Base-by-base conservation (phyloP, 2,113 vertebrate species). In the Siniperca chuatsi region DNA sequence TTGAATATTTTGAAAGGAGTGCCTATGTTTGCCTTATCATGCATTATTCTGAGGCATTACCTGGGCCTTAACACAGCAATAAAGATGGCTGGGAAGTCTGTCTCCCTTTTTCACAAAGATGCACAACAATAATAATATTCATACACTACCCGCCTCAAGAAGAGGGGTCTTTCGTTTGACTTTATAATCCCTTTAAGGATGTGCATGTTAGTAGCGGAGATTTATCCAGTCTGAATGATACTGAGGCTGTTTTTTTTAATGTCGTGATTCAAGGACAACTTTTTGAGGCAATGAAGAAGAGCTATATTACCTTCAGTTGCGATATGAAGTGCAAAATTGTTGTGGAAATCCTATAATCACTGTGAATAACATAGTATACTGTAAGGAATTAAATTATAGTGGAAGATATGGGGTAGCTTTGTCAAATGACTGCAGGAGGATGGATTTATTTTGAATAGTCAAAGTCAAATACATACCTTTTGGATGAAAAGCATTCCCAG, bases 11-110 rank as follows among this genome's bases (percentile, higher is more conserved):
- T 93, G 90, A 94, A 94, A 95, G 93, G 90, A 94, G 93, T 92
- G 93, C 91, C 94, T 90, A 90, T 96, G 95, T 95, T 96, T 95
- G 94, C 93, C 94, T 96, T 95, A 95, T 93, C 95, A 96, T 96
- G 95, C 92, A 95, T 96, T 96, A 95, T 95, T 95, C 95, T 93
- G 87, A 93, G 80, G 88, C 93, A 94, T 94, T 93, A 93, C 94
- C 93, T 91, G 86, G 78, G 80, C 87, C 87, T 91, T 91, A 94
- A 93, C 93, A 85, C 84, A 23, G 88, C 92, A 94, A 95, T 95
- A 95, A 95, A 94, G 90, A 95, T 86, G 86, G 84, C 89, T 79
- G 72, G 65, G 71, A 91, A 92, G 87, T 87, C 91, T 89, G 85
- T 83, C 91, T 90, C 87, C 81, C 82, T 79, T 85, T 83, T 90